A percentile compares a stretch with the other conserved stretches of the same genome.
Evolutionary conservation across 2,888 invertebrate genomes (phyloP).

Genomic region (Netelia melanura): DNA sequence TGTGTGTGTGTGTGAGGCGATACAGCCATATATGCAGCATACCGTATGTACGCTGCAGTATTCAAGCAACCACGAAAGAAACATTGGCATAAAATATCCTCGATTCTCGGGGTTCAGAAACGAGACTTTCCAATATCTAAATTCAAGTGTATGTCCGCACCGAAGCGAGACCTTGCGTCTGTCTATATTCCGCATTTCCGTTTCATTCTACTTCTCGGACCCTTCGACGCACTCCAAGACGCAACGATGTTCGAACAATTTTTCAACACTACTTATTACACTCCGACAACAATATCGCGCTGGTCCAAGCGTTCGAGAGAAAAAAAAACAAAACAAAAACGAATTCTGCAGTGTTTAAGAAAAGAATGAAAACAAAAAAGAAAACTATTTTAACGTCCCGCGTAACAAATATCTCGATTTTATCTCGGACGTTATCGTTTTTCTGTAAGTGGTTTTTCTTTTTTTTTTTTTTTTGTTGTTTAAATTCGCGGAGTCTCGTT

Average conservation of each 20-base stretch:
- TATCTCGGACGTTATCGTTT: too few species aligned
- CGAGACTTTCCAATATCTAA: constrained; percentile 60
- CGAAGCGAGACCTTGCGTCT: constrained; percentile 50
- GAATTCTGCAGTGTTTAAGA: too few species aligned
- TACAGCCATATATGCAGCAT: too few species aligned
- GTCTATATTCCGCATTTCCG: constrained; percentile 8
- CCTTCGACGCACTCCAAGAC: background rate
- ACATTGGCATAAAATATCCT: constrained; percentile 49
- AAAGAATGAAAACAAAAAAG: too few species aligned
- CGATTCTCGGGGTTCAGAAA: constrained; percentile 38
- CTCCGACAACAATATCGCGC: too few species aligned
- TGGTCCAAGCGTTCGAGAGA: too few species aligned
- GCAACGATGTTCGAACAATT: background rate
- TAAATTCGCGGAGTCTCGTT: background rate
- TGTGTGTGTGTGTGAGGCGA: too few species aligned
- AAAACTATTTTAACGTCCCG: too few species aligned
- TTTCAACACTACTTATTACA: background rate
- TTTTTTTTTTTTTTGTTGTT: background rate
- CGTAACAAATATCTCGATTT: too few species aligned
- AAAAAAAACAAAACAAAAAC: too few species aligned
- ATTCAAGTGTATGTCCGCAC: constrained; percentile 54
- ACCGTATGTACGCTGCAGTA: background rate
- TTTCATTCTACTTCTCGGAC: constrained; percentile 15
- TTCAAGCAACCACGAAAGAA: constrained; percentile 24
- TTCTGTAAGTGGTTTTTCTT: background rate